Evolutionary conservation across 92 coral and sea anemone genomes (phyloP), one percentile per base, ranked within the genome.

Genomic region (Actinernus sp.): DNA sequence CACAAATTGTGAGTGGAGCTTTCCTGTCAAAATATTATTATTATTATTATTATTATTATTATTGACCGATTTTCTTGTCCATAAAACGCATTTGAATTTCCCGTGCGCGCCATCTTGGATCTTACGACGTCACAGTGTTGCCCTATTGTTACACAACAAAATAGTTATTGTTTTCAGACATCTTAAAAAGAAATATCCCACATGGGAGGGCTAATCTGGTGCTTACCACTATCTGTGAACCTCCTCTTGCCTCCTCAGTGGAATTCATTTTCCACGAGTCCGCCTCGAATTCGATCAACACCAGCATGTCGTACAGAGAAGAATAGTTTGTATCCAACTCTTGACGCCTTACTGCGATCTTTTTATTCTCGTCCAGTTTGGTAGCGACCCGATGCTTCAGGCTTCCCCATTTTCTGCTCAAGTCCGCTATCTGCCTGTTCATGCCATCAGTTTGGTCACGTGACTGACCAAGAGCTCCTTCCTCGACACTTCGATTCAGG

Each of bases 401-500:
- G 3, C 34, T 10, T 23, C 58, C 77, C 47, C 65, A 70, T 39
- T 62, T 24, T 13, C 32, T 55, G 25, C 49, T 47, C 10, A 70
- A 66, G 16, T 70, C 77, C 11, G 34, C 14, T 43, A 73, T 73
- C 55, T 49, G 71, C 43, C 50, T 62, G 76, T 65, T 73, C 70
- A 54, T 65, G 21, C 16, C 49, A 61, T 55, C 82, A 22, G 60
- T 56, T 29, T 64, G 71, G 51, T 31, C 73, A 50, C 65, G 43
- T 22, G 57, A 65, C 47, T 19, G 33, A 22, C 66, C 86, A 28
- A 58, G 60, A 2, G 71, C 49, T 49, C 83, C 83, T 24, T 80
- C 93, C 8, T 86, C 88, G 23, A 90, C 70, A 38, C 80, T 68
- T 22, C 75, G 83, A 28, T 84, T 77, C 73, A 95, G 71, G 23